Conservation (phyloP, 2,888 invertebrate genomes). For the Drosophila mettleri region DNA sequence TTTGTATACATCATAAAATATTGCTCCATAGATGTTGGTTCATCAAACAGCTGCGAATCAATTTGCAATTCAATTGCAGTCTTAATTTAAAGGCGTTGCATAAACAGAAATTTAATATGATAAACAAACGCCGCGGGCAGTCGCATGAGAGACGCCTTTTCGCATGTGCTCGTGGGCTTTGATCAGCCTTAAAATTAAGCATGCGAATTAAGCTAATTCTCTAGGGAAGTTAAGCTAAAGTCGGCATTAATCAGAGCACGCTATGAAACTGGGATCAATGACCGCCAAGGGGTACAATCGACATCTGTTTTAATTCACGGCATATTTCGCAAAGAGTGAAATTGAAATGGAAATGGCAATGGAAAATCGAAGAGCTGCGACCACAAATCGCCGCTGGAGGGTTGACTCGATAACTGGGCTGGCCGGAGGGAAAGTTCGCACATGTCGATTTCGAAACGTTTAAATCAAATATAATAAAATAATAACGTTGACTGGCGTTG, state of each 20-base stretch:
- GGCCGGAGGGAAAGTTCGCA: slow-evolving; percentile 39
- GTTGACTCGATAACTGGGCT: neutral
- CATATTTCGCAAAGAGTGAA: slow-evolving; percentile 54
- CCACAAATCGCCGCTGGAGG: slow-evolving; percentile 53
- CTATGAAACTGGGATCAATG: slow-evolving; percentile 62
- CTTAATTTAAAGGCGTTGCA: slow-evolving; percentile 31
- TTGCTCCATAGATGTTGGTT: neutral
- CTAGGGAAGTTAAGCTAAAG: slow-evolving; percentile 53
- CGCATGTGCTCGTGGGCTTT: slow-evolving; percentile 18
- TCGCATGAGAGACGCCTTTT: slow-evolving; percentile 13
- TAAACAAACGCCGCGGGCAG: slow-evolving; percentile 47
- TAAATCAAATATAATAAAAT: slow-evolving; percentile 75
- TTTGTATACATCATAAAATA: neutral
- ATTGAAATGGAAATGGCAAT: slow-evolving; percentile 37
- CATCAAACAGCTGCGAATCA: neutral
- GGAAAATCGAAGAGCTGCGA: slow-evolving; percentile 16
- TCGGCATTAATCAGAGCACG: slow-evolving; percentile 64
- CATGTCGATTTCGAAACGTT: slow-evolving; percentile 60
- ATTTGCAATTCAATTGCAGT: slow-evolving; percentile 31
- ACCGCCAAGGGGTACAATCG: slow-evolving; percentile 47
- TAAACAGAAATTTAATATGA: slow-evolving; percentile 51
- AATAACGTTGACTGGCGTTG: slow-evolving; percentile 44
- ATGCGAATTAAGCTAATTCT: slow-evolving; percentile 24
- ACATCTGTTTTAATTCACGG: slow-evolving; percentile 71
- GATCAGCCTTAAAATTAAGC: slow-evolving; percentile 27